Conservation (phyloP, 2,797 vertebrate species). For the Argya squamiceps region DNA sequence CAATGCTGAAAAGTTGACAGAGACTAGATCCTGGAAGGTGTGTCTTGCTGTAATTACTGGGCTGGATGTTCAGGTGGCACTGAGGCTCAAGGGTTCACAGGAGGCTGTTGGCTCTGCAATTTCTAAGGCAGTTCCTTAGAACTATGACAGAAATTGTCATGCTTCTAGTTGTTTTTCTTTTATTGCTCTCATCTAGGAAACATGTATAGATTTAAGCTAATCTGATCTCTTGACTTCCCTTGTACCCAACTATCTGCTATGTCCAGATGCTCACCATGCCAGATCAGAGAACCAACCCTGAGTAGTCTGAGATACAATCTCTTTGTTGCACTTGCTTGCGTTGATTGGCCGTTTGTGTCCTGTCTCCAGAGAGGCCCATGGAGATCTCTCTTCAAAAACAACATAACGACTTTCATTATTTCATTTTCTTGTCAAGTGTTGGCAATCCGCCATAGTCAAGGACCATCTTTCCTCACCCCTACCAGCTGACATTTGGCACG, state of each 20-base stretch:
- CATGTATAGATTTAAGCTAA: background rate
- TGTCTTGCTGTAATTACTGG: background rate
- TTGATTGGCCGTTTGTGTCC: background rate
- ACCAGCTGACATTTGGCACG: background rate
- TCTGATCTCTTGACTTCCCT: background rate
- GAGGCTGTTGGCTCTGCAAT: background rate
- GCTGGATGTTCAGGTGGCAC: background rate
- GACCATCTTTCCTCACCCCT: background rate
- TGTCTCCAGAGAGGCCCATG: background rate
- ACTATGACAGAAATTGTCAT: background rate
- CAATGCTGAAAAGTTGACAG: background rate
- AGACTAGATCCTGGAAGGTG: background rate
- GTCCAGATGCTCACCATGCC: background rate
- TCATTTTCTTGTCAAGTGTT: accelerated
- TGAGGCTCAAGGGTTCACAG: background rate
- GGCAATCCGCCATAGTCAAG: too few relatives aligned
- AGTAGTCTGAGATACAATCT: background rate
- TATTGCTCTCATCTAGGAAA: background rate
- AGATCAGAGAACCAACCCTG: background rate
- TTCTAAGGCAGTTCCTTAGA: background rate
- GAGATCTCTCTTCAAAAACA: background rate
- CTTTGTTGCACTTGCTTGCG: background rate
- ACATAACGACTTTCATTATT: background rate
- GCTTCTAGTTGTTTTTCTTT: background rate
- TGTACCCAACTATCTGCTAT: background rate